Evolutionary conservation across 2,113 vertebrate species (phyloP).

Genomic region (Aix galericulata): DNA sequence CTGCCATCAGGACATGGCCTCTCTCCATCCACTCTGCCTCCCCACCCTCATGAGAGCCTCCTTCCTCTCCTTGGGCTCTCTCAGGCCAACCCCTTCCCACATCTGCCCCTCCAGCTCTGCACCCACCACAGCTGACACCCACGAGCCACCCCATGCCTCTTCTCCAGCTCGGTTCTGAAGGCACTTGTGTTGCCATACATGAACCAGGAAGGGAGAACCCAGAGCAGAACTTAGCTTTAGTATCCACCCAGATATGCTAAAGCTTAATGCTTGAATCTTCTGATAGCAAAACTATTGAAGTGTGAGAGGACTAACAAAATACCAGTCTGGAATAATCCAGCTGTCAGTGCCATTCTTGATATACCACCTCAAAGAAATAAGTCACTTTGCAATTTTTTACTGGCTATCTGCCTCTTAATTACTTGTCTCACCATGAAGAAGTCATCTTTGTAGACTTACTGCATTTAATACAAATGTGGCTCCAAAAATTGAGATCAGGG

Average conservation of each 20-base stretch:
- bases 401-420: background rate
- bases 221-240: background rate
- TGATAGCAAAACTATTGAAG: background rate
- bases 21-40: background rate
- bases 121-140: background rate
- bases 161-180: background rate
- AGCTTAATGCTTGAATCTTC: background rate
- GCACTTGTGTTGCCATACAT: background rate
- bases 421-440: background rate
- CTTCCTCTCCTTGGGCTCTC: rapidly evolving
- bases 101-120: background rate
- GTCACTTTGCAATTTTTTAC: background rate
- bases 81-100: background rate
- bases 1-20: rapidly evolving
- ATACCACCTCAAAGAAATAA: background rate
- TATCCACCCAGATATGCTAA: background rate
- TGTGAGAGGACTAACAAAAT: background rate
- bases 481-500: background rate
- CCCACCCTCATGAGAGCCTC: background rate
- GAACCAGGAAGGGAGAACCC: background rate
- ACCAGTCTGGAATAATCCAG: background rate
- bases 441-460: background rate
- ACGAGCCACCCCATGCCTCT: background rate
- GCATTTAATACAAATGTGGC: rapidly evolving
- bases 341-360: background rate